These are phyloP conservation scores for Cardiocondyla obscurior DNA, from an alignment of 1,140 invertebrate species.

Conservation along the genomic window DNA sequence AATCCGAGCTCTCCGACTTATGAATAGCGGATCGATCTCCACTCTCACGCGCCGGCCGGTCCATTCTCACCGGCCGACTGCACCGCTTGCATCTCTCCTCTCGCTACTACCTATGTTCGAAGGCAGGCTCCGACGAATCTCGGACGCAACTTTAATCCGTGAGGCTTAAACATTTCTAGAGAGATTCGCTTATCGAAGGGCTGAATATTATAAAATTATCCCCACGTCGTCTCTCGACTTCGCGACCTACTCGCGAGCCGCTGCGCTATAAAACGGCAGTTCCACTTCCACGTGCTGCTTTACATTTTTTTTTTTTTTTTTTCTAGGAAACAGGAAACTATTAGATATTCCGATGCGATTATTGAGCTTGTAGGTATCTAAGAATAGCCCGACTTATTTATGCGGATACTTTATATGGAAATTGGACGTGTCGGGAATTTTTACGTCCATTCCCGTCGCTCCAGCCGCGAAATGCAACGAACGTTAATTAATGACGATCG, in stretches of 20 bases:
- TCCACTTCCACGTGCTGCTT: not conserved
- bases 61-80: constrained; percentile 36
- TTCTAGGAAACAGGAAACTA: not conserved
- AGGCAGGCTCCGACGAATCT: not conserved
- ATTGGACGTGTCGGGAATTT: not conserved
- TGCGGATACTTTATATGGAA: constrained; percentile 16
- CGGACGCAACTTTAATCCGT: not conserved
- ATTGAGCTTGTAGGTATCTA: not conserved
- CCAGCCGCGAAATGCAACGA: constrained; percentile 12
- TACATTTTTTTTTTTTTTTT: no score
- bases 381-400: not conserved
- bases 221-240: no score
- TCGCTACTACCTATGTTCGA: constrained; percentile 26
- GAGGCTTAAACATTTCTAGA: not conserved
- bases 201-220: not conserved
- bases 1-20: constrained; percentile 27
- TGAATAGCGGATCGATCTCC: constrained; percentile 39
- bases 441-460: constrained; percentile 7
- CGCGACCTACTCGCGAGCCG: not conserved
- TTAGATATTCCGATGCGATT: not conserved
- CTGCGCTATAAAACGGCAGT: not conserved
- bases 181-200: not conserved
- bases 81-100: constrained; percentile 29
- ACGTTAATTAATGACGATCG: constrained; percentile 58
- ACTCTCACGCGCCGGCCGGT: constrained; percentile 18